phyloP scores from a whole-genome alignment of 2,113 vertebrate species.

The Brachyhypopomus occidentalis region DNA sequence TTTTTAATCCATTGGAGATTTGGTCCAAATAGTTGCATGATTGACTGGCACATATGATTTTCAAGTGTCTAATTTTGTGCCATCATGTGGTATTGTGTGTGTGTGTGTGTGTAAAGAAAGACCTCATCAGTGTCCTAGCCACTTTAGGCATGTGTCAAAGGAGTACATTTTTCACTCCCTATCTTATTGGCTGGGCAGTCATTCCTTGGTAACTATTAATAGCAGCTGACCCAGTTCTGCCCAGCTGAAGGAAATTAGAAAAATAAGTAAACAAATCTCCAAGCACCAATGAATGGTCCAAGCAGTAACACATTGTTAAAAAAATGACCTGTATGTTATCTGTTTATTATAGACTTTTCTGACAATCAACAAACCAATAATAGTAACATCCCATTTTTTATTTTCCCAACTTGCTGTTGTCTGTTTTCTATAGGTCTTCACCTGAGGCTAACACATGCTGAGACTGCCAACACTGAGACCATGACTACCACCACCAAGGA shows the following conservation, averaged over 20 bases:
- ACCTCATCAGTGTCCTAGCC: constrained; percentile 10
- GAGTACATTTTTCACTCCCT: constrained; percentile 66
- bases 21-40: too few relatives aligned
- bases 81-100: too few relatives aligned
- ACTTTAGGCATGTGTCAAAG: constrained; percentile 36
- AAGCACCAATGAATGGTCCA: neutral
- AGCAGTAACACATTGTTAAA: neutral
- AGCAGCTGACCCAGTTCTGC: constrained; percentile 30
- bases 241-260: constrained; percentile 18
- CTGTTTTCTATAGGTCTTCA: neutral
- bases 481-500: too few relatives aligned
- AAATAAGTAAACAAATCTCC: neutral
- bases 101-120: neutral
- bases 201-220: constrained; percentile 61
- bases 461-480: neutral
- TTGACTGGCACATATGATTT: too few relatives aligned
- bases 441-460: neutral
- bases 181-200: constrained; percentile 67
- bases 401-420: neutral
- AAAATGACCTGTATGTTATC: too few relatives aligned
- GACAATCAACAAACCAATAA: too few relatives aligned
- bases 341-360: too few relatives aligned
- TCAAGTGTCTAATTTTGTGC: too few relatives aligned
- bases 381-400: too few relatives aligned
- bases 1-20: too few relatives aligned